Percentiles rank a stretch among this genome's conserved stretches.
Conservation (phyloP, 2,113 vertebrate species). For the Saccopteryx leptura region DNA sequence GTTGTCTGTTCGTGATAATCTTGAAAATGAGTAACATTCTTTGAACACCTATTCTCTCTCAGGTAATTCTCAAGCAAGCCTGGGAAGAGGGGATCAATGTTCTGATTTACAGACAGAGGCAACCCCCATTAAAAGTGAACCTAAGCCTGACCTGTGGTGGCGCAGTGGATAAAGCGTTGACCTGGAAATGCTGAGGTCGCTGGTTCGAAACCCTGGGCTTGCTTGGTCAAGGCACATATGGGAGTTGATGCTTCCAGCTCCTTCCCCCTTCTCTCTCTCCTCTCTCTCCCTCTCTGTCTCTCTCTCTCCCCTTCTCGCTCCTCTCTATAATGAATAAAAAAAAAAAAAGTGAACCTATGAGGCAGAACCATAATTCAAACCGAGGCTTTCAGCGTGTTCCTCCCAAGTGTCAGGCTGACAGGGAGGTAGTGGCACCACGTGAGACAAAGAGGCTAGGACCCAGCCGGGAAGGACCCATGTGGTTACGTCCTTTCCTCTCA, state of each 20-base stretch:
- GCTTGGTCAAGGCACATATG: no score
- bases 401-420: neutral
- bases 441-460: neutral
- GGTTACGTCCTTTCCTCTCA: neutral
- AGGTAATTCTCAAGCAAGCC: neutral
- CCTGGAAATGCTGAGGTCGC: no score
- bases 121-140: neutral
- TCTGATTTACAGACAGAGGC: neutral
- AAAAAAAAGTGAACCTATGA: neutral
- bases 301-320: no score
- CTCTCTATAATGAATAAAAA: no score
- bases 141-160: no score
- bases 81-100: neutral
- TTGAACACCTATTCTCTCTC: slow-evolving; percentile 36
- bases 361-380: neutral
- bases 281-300: no score
- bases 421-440: neutral
- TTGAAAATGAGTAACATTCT: neutral
- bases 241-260: no score
- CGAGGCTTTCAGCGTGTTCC: neutral
- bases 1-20: neutral
- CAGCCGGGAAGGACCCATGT: rapidly evolving
- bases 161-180: no score
- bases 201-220: no score
- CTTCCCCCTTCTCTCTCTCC: no score